Base-by-base conservation (phyloP, 2,888 invertebrate species). In the Sisyra nigra region DNA sequence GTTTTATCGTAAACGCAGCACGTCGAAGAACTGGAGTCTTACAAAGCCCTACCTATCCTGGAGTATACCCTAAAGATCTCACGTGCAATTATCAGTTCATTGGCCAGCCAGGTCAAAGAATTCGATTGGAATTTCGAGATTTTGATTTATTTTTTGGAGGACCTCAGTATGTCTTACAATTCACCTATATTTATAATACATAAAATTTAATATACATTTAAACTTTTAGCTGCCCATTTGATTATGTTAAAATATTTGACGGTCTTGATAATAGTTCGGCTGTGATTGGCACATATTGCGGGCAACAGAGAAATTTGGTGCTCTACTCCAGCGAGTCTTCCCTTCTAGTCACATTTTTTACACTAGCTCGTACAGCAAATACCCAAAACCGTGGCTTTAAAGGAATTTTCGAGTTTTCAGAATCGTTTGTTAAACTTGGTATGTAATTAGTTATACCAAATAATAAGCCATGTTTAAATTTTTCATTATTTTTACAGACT, bases 71-170 rank as follows among this genome's bases (percentile, higher is more conserved):
- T 52, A 96, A 96, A 69, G 87, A 92, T 66, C 76, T 94, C 58
- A 74, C 74, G 55, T 97, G 96, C 72, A 80, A 80, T 66, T 93
- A 92, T 67, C 82, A 86, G 66, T 89, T 98, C 68, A 76, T 85
- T 56, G 97, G 97, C 42, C 76, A 78, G 59, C 73, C 77, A 40
- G 85, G 86, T 44, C 92, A 97, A 67, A 71, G 97, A 59, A 87
- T 97, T 54, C 80, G 93, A 50, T 74, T 97, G 54, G 92, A 89
- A 67, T 96, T 97, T 69, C 76, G 92, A 58, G 97, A 97, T 70
- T 97, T 97, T 69, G 96, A 96, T 68, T 78, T 97, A 53, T 97
- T 93, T 71, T 94, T 87, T 68, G 97, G 97, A 55, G 97, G 96
- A 55, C 85, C 92, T 57, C 97, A 97, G 96, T 96, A 68, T 83